Evolutionary conservation across 2,888 invertebrate genomes (phyloP).

Genomic region (Seira ritae): DNA sequence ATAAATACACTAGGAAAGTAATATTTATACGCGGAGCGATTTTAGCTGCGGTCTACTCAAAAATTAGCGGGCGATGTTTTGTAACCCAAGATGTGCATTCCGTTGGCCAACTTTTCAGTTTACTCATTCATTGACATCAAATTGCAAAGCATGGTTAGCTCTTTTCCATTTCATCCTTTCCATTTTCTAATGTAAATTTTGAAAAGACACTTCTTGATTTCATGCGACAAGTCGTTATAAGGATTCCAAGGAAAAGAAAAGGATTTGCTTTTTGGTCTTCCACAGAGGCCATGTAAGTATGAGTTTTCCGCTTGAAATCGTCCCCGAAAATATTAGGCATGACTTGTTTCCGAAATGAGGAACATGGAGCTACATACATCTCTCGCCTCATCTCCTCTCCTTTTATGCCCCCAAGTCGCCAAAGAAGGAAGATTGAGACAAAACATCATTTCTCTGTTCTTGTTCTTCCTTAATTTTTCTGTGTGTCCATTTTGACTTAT

Average conservation of each 20-base stretch:
- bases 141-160: slow-evolving; percentile 2
- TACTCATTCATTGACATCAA: slow-evolving; percentile 28
- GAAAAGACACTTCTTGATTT: background rate
- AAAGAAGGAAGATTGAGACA: background rate
- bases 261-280: background rate
- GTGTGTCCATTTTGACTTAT: no score
- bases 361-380: background rate
- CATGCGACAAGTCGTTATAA: background rate
- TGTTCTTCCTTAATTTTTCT: no score
- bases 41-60: no score
- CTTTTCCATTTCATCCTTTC: background rate
- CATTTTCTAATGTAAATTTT: background rate
- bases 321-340: background rate
- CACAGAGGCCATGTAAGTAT: background rate
- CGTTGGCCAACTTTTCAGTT: slow-evolving; percentile 26
- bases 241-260: background rate
- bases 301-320: background rate
- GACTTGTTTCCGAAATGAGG: background rate
- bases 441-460: background rate
- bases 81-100: background rate
- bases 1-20: background rate
- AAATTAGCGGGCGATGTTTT: no score
- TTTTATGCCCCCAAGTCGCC: background rate
- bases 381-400: background rate
- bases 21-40: no score